A percentile compares a stretch with the other conserved stretches of the same genome.
Evolutionary conservation across 2,797 vertebrate genomes (phyloP).

Genomic region (Vespertilio murinus): DNA sequence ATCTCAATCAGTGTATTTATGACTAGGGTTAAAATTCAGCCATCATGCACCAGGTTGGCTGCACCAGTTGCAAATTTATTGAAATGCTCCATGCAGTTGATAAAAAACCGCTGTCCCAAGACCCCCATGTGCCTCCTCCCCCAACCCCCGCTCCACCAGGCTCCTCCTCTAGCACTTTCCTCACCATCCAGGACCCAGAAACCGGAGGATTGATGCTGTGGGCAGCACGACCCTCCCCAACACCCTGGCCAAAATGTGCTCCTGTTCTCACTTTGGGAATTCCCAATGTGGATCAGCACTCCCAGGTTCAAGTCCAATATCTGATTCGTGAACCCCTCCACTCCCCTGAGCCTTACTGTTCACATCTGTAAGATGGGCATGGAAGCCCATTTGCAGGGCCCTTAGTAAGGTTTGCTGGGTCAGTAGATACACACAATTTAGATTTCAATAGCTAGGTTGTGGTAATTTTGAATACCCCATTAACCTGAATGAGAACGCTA

Average conservation of each 20-base stretch:
- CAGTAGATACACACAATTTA: background rate
- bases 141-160: background rate
- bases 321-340: background rate
- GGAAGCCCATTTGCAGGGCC: background rate
- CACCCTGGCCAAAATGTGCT: background rate
- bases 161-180: background rate
- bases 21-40: background rate
- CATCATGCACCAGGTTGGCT: background rate
- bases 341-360: background rate
- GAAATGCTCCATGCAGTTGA: background rate
- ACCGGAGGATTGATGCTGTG: background rate
- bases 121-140: background rate
- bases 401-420: background rate
- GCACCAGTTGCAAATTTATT: background rate
- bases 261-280: background rate
- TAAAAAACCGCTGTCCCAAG: background rate
- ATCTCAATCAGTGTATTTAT: background rate
- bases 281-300: background rate
- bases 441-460: background rate
- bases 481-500: background rate
- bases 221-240: background rate
- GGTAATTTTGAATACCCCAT: constrained; percentile 1
- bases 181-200: background rate
- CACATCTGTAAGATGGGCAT: background rate
- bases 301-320: background rate